Conservation (phyloP, 2,113 vertebrate genomes). For the Myotis yumanensis region DNA sequence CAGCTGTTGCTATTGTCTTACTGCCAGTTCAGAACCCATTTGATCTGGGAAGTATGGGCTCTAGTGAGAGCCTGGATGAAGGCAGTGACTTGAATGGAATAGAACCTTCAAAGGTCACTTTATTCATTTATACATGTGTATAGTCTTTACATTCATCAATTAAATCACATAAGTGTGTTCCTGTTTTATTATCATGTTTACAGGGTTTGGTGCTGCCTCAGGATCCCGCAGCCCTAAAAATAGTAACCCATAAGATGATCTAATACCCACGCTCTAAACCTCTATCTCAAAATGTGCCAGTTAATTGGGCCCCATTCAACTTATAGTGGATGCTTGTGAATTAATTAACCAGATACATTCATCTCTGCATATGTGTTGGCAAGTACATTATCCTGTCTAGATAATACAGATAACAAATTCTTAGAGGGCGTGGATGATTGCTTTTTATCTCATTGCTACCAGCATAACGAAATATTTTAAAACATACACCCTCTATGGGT, state of each 20-base stretch:
- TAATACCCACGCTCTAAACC: not conserved
- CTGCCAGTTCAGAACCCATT: not conserved
- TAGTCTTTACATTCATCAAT: not conserved
- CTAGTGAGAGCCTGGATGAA: not conserved
- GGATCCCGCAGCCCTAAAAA: not conserved
- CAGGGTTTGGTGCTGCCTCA: not conserved
- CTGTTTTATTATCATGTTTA: not conserved
- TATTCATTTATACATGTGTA: not conserved
- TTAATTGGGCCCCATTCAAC: not conserved
- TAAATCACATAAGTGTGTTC: not conserved
- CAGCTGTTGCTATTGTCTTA: not conserved
- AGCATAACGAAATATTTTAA: not conserved
- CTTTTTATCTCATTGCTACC: not conserved
- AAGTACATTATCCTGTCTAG: not conserved
- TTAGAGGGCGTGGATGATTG: not conserved
- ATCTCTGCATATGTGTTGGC: not conserved
- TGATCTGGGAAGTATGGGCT: not conserved
- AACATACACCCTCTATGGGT: not conserved
- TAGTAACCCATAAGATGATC: not conserved
- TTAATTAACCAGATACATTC: not conserved
- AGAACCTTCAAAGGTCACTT: not conserved
- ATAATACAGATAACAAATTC: not conserved
- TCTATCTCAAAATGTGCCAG: not conserved
- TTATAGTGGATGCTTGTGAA: not conserved
- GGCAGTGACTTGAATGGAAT: not conserved